Conservation (phyloP, 2,888 invertebrate species). For the Dynastes grantii region DNA sequence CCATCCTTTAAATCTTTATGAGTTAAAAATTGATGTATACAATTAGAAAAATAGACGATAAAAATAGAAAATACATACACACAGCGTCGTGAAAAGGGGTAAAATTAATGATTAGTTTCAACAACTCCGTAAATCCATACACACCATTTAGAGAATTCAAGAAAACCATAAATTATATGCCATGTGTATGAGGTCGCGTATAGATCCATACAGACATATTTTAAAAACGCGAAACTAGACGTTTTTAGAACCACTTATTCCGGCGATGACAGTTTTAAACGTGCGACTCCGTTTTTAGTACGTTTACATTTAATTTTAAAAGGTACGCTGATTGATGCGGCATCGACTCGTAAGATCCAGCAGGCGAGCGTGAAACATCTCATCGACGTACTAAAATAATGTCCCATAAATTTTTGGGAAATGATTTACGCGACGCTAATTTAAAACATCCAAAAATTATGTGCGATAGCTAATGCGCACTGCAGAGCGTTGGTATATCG, state of each 20-base stretch:
- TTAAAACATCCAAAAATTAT: conserved; percentile 4
- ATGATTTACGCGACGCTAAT: conserved; percentile 37
- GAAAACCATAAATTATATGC: conserved; percentile 23
- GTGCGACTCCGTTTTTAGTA: conserved; percentile 53
- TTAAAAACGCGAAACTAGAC: conserved; percentile 16
- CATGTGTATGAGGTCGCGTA: not conserved
- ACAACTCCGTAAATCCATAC: conserved; percentile 27
- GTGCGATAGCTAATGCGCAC: not conserved
- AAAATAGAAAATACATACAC: not conserved
- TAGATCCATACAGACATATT: not conserved
- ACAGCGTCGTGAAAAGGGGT: not conserved
- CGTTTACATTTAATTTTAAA: conserved; percentile 60
- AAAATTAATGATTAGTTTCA: conserved; percentile 30
- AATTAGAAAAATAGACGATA: not conserved
- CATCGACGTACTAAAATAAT: conserved; percentile 31
- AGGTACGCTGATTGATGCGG: conserved; percentile 55
- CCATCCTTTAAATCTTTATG: no score
- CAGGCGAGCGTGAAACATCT: conserved; percentile 6
- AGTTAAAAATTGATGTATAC: no score
- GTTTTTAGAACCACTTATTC: conserved; percentile 60
- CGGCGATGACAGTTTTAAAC: conserved; percentile 55
- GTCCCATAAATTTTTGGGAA: conserved; percentile 24
- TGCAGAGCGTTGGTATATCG: not conserved
- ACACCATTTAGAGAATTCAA: not conserved
- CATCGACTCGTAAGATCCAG: not conserved